Evolutionary conservation across 2,113 vertebrate species (phyloP).

Genomic region (Nesospiza acunhae): DNA sequence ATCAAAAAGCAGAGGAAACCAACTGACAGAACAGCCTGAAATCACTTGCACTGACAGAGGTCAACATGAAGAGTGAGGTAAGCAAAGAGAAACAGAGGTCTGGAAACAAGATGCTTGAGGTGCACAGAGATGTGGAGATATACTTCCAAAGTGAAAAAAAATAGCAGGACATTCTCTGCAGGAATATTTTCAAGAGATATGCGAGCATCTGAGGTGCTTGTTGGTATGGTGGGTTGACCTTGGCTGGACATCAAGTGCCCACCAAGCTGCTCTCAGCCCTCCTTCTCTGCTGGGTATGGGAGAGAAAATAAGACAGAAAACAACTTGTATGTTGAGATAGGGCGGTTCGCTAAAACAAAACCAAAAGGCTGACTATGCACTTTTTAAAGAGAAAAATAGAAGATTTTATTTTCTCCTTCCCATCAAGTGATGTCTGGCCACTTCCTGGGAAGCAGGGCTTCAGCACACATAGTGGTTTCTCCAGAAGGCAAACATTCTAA

Average conservation of each 20-base stretch:
- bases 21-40: neutral
- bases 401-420: neutral
- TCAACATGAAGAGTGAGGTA: neutral
- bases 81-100: neutral
- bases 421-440: neutral
- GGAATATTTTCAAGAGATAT: neutral
- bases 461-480: neutral
- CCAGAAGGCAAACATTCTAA: neutral
- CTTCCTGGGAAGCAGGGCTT: neutral
- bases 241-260: neutral
- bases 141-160: neutral
- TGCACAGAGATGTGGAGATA: neutral
- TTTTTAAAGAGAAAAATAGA: neutral
- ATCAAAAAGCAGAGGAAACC: neutral
- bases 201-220: neutral
- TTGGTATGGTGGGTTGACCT: neutral
- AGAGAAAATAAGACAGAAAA: neutral
- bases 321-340: neutral
- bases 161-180: neutral
- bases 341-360: neutral
- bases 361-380: neutral
- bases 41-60: neutral
- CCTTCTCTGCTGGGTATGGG: neutral
- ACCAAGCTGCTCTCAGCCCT: neutral
- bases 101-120: neutral